These are phyloP conservation scores for Epistrophe eligans DNA, from an alignment of 2,888 invertebrate genomes.

Conservation along the genomic window DNA sequence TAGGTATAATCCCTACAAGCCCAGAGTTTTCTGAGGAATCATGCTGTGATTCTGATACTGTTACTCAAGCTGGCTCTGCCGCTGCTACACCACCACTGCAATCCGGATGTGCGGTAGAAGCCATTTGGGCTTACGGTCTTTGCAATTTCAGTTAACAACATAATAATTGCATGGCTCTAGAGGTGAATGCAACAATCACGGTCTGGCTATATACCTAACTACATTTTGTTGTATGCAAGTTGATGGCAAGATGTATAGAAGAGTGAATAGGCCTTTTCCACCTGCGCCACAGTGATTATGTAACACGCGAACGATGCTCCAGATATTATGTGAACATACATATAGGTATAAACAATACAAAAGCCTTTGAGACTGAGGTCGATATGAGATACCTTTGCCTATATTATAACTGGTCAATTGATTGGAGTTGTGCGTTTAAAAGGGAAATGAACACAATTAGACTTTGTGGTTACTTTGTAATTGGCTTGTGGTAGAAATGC, in stretches of 20 bases:
- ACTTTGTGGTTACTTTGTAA: slow-evolving; percentile 48
- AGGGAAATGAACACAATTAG: slow-evolving; percentile 56
- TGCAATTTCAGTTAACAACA: slow-evolving; percentile 73
- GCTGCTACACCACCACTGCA: slow-evolving; percentile 32
- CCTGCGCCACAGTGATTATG: slow-evolving; percentile 58
- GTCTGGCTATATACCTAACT: slow-evolving; percentile 10
- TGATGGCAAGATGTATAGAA: slow-evolving; percentile 29
- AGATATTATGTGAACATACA: slow-evolving; percentile 37
- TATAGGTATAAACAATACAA: slow-evolving; percentile 31
- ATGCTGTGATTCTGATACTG: slow-evolving; percentile 70
- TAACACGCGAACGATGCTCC: slow-evolving; percentile 72
- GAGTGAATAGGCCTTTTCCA: slow-evolving; percentile 42
- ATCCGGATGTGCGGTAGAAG: slow-evolving; percentile 67
- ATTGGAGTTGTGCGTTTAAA: slow-evolving; percentile 43
- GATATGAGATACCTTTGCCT: slow-evolving; percentile 12
- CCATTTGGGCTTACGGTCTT: slow-evolving; percentile 60
- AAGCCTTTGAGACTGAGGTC: slow-evolving; percentile 7
- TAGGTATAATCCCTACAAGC: background rate
- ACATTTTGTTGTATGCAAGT: slow-evolving; percentile 27
- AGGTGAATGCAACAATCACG: slow-evolving; percentile 71
- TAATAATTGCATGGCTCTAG: slow-evolving; percentile 66
- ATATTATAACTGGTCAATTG: slow-evolving; percentile 37
- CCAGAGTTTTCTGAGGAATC: slow-evolving; percentile 46
- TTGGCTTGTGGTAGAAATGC: slow-evolving; percentile 41
- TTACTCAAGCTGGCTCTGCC: slow-evolving; percentile 28